A percentile compares a stretch with the other conserved stretches of the same genome.
Conservation (phyloP, 2,888 invertebrate genomes). For the Agrochola circellaris region DNA sequence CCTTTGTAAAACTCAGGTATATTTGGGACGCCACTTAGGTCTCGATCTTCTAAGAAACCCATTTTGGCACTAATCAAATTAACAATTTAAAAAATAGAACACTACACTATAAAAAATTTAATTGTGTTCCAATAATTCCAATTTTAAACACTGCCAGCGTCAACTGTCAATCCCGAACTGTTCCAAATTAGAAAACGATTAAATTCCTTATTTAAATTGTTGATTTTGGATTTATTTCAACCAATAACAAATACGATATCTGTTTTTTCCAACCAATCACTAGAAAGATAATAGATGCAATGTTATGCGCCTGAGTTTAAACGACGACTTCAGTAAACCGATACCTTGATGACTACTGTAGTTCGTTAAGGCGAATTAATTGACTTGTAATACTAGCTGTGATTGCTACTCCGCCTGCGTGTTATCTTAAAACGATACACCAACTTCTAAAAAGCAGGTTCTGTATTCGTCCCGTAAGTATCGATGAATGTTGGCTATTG, state of each 20-base stretch:
- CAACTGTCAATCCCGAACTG: conserved; percentile 30
- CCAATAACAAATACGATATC: neutral
- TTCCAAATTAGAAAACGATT: conserved; percentile 25
- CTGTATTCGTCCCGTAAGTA: no score
- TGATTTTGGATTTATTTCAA: conserved; percentile 14
- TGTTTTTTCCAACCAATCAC: conserved; percentile 32
- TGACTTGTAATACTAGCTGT: neutral
- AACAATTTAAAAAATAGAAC: neutral
- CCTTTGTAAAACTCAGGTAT: conserved; percentile 93
- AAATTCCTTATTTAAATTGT: conserved; percentile 17
- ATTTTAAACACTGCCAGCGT: conserved; percentile 30
- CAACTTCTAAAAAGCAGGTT: no score
- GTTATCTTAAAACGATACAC: neutral
- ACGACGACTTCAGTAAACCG: conserved; percentile 35
- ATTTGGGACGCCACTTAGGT: conserved; percentile 72
- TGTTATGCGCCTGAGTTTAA: conserved; percentile 34
- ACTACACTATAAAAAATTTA: neutral
- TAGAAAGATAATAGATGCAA: conserved; percentile 7
- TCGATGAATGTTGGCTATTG: no score
- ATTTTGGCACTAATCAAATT: conserved; percentile 59
- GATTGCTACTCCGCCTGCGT: no score
- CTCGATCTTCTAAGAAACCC: conserved; percentile 80
- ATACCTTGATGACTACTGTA: conserved; percentile 34
- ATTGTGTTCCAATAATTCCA: conserved; percentile 1
- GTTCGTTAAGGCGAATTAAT: conserved; percentile 44